These are phyloP conservation scores for Marcusenius ussheri DNA, from an alignment of 2,113 vertebrate genomes.

Conservation along the genomic window DNA sequence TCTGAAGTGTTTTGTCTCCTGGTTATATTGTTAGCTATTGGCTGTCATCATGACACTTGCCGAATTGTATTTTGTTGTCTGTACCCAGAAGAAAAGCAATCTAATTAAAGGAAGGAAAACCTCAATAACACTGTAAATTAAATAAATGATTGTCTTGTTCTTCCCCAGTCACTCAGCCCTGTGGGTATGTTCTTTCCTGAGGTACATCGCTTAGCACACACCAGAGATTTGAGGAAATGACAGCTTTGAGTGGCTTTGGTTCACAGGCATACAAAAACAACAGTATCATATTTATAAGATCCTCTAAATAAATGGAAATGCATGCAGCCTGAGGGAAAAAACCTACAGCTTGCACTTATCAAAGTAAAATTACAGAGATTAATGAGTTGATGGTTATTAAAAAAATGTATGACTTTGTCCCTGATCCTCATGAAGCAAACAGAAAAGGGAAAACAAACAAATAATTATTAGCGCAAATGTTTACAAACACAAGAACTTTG, in stretches of 20 bases:
- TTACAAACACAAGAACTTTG: background rate
- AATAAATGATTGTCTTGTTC: conserved; percentile 17
- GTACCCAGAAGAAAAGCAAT: conserved; percentile 14
- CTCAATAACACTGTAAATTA: conserved; percentile 11
- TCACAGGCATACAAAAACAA: conserved; percentile 33
- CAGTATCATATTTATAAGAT: conserved; percentile 36
- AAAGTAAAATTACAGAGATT: conserved; percentile 55
- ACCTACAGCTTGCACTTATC: conserved; percentile 46
- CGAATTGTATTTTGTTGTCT: conserved; percentile 7
- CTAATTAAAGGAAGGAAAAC: conserved; percentile 5
- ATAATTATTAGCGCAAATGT: background rate
- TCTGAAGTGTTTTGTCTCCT: background rate
- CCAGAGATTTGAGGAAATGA: conserved; percentile 7
- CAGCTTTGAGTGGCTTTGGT: conserved; percentile 12
- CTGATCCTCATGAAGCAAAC: conserved; percentile 26
- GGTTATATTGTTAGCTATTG: background rate
- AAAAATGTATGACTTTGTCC: conserved; percentile 37
- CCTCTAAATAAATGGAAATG: conserved; percentile 38
- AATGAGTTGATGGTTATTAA: conserved; percentile 46
- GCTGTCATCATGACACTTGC: background rate
- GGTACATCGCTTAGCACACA: conserved; percentile 13
- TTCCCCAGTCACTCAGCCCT: background rate
- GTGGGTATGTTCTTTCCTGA: conserved; percentile 3
- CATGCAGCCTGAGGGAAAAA: conserved; percentile 39
- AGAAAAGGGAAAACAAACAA: conserved; percentile 24